Conservation (phyloP, 2,888 invertebrate species). For the Cryptocheilus praepositus region DNA sequence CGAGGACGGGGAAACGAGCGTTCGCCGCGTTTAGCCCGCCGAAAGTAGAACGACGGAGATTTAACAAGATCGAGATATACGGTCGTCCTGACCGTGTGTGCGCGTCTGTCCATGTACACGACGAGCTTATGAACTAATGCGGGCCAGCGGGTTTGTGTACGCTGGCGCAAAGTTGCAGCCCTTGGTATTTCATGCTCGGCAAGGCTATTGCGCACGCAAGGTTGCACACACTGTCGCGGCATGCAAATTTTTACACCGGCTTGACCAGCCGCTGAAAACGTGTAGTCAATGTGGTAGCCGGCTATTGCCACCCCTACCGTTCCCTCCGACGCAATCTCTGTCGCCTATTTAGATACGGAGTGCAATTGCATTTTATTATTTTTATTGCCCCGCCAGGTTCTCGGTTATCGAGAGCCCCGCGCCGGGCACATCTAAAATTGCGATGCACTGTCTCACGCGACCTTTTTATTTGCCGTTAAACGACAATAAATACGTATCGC, state of each 20-base stretch:
- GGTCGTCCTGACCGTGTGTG: neutral
- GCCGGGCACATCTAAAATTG: constrained; percentile 1
- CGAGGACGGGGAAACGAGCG: neutral
- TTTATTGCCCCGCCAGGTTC: constrained; percentile 17
- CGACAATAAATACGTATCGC: constrained; percentile 1
- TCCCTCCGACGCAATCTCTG: constrained; percentile 29
- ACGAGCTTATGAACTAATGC: constrained; percentile 22
- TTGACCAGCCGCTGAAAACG: neutral
- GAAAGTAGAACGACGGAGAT: constrained; percentile 1
- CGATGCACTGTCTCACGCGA: constrained; percentile 6
- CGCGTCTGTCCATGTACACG: neutral
- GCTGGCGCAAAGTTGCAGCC: constrained; percentile 16
- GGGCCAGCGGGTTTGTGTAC: constrained; percentile 17
- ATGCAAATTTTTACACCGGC: constrained; percentile 34
- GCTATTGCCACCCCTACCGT: neutral
- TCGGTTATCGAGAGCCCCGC: constrained; percentile 1
- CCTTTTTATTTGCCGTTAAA: neutral
- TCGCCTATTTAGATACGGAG: constrained; percentile 31
- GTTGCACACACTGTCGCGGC: constrained; percentile 25
- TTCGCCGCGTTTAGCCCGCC: neutral
- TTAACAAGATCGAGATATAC: constrained; percentile 11
- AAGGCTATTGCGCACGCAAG: constrained; percentile 34
- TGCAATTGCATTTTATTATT: constrained; percentile 29
- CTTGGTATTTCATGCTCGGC: constrained; percentile 32
- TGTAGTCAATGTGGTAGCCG: neutral